phyloP scores from a whole-genome alignment of 1,140 invertebrate genomes.

The Ericerus pela region DNA sequence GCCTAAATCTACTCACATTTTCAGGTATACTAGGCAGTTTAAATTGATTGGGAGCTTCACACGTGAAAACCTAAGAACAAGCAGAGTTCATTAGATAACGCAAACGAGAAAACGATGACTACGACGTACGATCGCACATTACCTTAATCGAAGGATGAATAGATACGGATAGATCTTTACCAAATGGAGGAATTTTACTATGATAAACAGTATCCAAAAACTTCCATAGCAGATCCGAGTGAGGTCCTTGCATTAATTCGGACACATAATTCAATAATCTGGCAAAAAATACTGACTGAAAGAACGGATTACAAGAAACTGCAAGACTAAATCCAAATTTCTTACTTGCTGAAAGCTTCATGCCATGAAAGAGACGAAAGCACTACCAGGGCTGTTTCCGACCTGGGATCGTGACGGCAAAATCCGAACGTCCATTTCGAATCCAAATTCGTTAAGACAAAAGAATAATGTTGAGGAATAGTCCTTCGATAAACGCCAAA shows the following conservation, averaged over 20 bases:
- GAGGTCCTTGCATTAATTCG: constrained; percentile 37
- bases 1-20: constrained; percentile 76
- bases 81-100: too few species aligned
- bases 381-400: constrained; percentile 57
- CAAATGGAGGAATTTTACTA: constrained; percentile 36
- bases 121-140: too few species aligned
- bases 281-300: constrained; percentile 19
- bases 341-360: constrained; percentile 81
- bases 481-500: constrained; percentile 33
- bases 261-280: constrained; percentile 44
- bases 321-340: constrained; percentile 21
- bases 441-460: constrained; percentile 82
- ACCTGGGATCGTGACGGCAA: constrained; percentile 75
- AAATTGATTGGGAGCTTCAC: constrained; percentile 58
- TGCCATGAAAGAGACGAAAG: constrained; percentile 86
- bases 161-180: constrained; percentile 15
- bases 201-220: constrained; percentile 52
- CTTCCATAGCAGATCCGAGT: constrained; percentile 37
- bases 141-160: constrained; percentile 10
- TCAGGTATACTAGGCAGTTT: constrained; percentile 82
- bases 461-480: constrained; percentile 72
- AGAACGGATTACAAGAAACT: background rate
- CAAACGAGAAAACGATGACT: too few species aligned
- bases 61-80: constrained; percentile 43
- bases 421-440: constrained; percentile 94